phyloP scores from a whole-genome alignment of 53 echinoderm and acorn worm species.

The Arbacia lixula region DNA sequence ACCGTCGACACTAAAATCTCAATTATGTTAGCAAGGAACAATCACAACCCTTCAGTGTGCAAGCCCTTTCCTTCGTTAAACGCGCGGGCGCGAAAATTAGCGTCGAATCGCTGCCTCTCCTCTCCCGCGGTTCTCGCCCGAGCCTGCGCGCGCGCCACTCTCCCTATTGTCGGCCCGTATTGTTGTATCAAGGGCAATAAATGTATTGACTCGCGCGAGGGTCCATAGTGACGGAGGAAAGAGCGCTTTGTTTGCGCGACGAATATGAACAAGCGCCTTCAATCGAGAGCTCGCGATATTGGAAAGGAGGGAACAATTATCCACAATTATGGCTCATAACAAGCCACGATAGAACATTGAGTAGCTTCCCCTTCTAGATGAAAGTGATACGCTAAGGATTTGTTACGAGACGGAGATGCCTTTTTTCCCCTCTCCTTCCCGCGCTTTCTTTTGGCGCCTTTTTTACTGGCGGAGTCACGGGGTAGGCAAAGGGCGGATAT shows the following conservation, averaged over 20 bases:
- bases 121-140: background rate
- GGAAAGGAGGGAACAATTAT: slow-evolving; percentile 56
- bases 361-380: slow-evolving; percentile 31
- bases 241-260: slow-evolving; percentile 34
- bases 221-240: slow-evolving; percentile 1
- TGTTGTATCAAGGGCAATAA: background rate
- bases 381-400: slow-evolving; percentile 30
- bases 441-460: background rate
- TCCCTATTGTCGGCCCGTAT: background rate
- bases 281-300: background rate
- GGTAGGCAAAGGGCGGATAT: slow-evolving; percentile 44
- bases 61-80: background rate
- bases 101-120: background rate
- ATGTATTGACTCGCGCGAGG: background rate
- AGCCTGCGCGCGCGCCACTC: background rate
- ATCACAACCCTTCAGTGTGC: slow-evolving; percentile 12
- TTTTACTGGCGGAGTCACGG: background rate
- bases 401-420: background rate
- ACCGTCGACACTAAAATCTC: slow-evolving; percentile 25
- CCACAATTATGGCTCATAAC: slow-evolving; percentile 54
- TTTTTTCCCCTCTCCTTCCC: slow-evolving; percentile 18
- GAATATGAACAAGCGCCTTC: too few species aligned
- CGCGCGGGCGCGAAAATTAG: background rate
- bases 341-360: slow-evolving; percentile 33
- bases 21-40: slow-evolving; percentile 34